Evolutionary conservation across 2,113 vertebrate genomes (phyloP), one percentile per base, ranked within the genome.

Genomic region (Tachycineta bicolor): DNA sequence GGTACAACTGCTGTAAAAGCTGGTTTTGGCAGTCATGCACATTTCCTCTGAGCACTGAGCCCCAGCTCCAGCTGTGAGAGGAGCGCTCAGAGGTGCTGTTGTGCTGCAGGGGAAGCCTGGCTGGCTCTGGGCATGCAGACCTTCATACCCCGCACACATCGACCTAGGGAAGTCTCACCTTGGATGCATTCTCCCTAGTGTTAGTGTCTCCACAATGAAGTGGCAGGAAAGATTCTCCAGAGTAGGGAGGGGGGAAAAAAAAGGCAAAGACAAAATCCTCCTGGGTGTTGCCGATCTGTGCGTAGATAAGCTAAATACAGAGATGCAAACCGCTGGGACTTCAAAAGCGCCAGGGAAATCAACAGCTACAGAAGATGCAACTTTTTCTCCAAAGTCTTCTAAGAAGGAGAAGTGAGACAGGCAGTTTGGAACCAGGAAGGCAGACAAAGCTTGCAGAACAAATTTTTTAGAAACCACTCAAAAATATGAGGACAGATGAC

Each of bases 291-390:
- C 21, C 55, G 29, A 47, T 37, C 26, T 79, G 62, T 83, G 68
- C 6, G 10, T 14, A 90, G 75, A 73, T 83, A 79, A 88, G n/a
- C 46, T 60, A 52, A 63, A 52, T 56, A 55, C 21, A 83, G 41
- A 71, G 58, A 85, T 50, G 63, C 62, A 94, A 69, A 95, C 37
- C 28, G 5, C 58, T 24, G 14, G 39, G 16, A 53, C 67, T 83
- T 83, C 70, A 85, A 94, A 95, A 82, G 74, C 34, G n/a, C 39
- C 19, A 10, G 6, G 24, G 39, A n/a, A 88, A 88, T n/a, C 58
- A 83, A 68, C 41, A 71, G 12, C 62, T 62, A n/a, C 2, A 22
- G 26, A 87, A 67, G 33, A 47, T 46, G 25, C 17, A 69, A 65
- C 3, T 9, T 85, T 37, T 85, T 26, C 63, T 92, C 58, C 33